Percentiles rank a stretch among this genome's conserved stretches.
These are phyloP conservation scores for Neoniphon sammara DNA, from an alignment of 2,797 vertebrate species.

Conservation along the genomic window DNA sequence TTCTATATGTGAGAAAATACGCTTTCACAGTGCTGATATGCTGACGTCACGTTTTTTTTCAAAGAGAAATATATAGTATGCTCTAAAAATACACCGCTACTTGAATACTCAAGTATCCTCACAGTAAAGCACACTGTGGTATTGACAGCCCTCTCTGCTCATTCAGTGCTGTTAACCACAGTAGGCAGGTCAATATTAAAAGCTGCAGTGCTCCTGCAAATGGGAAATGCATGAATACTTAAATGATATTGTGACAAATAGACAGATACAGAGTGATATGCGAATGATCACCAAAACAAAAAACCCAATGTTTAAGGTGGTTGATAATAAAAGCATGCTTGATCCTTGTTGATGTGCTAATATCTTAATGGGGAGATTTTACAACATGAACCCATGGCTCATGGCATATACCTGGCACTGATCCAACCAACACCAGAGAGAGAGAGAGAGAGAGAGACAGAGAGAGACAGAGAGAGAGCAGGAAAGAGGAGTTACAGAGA, in stretches of 20 bases:
- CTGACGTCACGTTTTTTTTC: neutral
- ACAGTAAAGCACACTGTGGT: constrained; percentile 27
- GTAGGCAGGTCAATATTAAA: constrained; percentile 34
- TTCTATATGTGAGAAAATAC: neutral
- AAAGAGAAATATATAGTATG: neutral
- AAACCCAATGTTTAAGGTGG: constrained; percentile 33
- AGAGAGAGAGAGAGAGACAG: constrained; percentile 23
- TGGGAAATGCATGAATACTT: constrained; percentile 24
- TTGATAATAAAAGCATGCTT: constrained; percentile 40
- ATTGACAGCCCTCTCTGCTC: constrained; percentile 37
- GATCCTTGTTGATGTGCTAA: constrained; percentile 45
- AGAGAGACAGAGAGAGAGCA: neutral
- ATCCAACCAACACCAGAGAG: constrained; percentile 44
- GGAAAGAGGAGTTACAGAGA: constrained; percentile 15
- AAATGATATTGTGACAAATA: constrained; percentile 22
- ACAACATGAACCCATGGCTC: constrained; percentile 41
- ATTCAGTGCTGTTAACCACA: constrained; percentile 39
- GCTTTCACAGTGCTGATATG: neutral
- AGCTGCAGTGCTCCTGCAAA: neutral
- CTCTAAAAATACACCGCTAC: neutral
- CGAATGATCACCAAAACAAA: constrained; percentile 18
- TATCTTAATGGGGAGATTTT: constrained; percentile 52
- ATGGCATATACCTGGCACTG: constrained; percentile 34
- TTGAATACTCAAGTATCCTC: constrained; percentile 6
- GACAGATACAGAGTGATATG: constrained; percentile 28